phyloP scores from a whole-genome alignment of 2,113 vertebrate species.

The Nycticryphes semicollaris region DNA sequence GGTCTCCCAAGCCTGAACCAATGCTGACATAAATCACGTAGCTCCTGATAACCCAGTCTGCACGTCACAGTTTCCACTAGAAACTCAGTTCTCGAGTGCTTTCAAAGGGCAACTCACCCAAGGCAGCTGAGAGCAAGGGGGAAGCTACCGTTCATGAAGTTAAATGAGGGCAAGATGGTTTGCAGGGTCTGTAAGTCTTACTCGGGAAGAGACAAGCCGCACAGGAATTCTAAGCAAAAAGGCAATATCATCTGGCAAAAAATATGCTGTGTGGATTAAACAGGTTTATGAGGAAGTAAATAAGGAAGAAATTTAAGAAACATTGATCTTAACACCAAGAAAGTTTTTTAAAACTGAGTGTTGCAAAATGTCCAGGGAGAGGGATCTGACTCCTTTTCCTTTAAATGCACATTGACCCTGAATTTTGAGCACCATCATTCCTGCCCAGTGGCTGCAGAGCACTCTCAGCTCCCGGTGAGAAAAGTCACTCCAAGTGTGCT shows the following conservation, averaged over 20 bases:
- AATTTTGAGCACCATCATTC: fast-evolving
- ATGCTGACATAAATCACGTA: fast-evolving
- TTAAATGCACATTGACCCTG: background rate
- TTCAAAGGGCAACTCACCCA: background rate
- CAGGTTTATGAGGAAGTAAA: background rate
- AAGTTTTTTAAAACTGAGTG: background rate
- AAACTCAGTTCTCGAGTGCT: background rate
- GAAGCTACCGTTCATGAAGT: background rate
- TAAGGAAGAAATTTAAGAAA: background rate
- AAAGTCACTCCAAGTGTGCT: slow-evolving; percentile 38
- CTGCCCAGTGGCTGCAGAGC: background rate
- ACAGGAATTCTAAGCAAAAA: background rate
- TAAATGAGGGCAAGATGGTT: fast-evolving
- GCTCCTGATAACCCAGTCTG: background rate
- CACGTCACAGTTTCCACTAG: background rate
- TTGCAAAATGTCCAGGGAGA: background rate
- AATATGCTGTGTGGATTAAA: background rate
- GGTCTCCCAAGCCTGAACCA: background rate
- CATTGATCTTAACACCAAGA: fast-evolving
- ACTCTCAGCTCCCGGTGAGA: background rate
- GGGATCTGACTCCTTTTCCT: background rate
- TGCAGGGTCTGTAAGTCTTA: background rate
- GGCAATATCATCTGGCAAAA: background rate
- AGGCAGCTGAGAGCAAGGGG: background rate
- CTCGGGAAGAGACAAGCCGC: background rate